These are phyloP conservation scores for Leptoclinus maculatus DNA, from an alignment of 2,797 vertebrate genomes.

Conservation along the genomic window DNA sequence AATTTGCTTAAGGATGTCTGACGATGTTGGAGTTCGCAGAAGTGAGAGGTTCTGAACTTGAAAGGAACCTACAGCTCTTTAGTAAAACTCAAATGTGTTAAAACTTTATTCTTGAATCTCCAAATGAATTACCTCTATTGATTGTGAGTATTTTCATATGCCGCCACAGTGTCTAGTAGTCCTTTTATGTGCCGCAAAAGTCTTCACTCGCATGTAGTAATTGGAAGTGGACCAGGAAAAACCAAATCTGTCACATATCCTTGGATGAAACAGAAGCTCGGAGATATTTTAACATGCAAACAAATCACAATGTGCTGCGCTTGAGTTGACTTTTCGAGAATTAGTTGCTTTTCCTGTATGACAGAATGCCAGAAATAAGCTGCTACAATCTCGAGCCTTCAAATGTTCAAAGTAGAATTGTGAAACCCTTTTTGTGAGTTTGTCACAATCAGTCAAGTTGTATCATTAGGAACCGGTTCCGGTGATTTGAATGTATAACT, in stretches of 20 bases:
- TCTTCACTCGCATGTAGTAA: background rate
- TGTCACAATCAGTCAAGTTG: background rate
- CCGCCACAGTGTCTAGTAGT: background rate
- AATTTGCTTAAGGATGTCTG: slow-evolving; percentile 6
- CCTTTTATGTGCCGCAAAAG: slow-evolving; percentile 15
- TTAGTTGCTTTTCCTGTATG: slow-evolving; percentile 16
- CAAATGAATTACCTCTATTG: background rate
- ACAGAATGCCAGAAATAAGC: slow-evolving; percentile 14
- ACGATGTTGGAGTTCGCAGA: slow-evolving; percentile 14
- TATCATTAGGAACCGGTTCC: background rate
- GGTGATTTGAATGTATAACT: background rate
- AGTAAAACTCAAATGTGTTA: background rate
- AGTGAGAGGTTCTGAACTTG: slow-evolving; percentile 9
- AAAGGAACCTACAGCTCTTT: background rate
- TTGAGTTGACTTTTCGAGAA: slow-evolving; percentile 26
- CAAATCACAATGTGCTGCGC: slow-evolving; percentile 22
- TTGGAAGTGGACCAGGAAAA: slow-evolving; percentile 31
- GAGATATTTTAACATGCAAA: slow-evolving; percentile 33
- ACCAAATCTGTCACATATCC: background rate
- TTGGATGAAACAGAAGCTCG: slow-evolving; percentile 40
- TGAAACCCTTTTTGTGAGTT: background rate
- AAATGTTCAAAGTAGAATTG: background rate
- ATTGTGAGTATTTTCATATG: background rate
- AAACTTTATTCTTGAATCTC: background rate
- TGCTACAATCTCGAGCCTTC: background rate